phyloP scores from a whole-genome alignment of 2,113 vertebrate genomes.

The Dicerorhinus sumatrensis region DNA sequence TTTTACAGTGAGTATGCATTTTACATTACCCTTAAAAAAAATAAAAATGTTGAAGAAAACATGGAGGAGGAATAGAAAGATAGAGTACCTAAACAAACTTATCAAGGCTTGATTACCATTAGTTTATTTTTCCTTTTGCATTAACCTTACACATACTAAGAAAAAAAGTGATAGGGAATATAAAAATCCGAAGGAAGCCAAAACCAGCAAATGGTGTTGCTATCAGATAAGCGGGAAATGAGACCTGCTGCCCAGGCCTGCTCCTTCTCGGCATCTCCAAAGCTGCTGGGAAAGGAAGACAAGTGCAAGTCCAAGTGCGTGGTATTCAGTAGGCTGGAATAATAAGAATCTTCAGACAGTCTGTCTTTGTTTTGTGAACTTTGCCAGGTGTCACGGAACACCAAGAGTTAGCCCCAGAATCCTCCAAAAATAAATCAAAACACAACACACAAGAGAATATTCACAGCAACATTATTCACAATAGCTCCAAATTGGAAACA shows the following conservation, averaged over 20 bases:
- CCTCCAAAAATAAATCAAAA: not conserved
- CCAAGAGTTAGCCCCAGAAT: not conserved
- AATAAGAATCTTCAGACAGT: not conserved
- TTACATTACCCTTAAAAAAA: not conserved
- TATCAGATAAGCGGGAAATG: not conserved
- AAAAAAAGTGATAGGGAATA: not conserved
- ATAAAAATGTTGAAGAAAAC: slow-evolving; percentile 14
- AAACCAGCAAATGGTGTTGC: not conserved
- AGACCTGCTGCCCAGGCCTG: not conserved
- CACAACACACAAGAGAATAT: not conserved
- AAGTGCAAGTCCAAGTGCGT: not conserved
- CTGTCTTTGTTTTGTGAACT: not conserved
- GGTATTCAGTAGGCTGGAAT: not conserved
- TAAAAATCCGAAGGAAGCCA: not conserved
- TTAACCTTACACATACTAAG: not conserved
- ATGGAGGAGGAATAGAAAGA: not conserved
- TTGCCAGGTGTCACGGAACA: not conserved
- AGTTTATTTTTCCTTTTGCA: not conserved
- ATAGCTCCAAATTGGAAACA: not conserved
- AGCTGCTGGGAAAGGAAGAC: not conserved
- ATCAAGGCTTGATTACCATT: not conserved
- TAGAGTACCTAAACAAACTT: not conserved
- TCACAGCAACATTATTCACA: not conserved
- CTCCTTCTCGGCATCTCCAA: not conserved
- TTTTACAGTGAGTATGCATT: not conserved